Base-by-base conservation (phyloP, 2,797 vertebrate genomes). In the Sciaenops ocellatus region DNA sequence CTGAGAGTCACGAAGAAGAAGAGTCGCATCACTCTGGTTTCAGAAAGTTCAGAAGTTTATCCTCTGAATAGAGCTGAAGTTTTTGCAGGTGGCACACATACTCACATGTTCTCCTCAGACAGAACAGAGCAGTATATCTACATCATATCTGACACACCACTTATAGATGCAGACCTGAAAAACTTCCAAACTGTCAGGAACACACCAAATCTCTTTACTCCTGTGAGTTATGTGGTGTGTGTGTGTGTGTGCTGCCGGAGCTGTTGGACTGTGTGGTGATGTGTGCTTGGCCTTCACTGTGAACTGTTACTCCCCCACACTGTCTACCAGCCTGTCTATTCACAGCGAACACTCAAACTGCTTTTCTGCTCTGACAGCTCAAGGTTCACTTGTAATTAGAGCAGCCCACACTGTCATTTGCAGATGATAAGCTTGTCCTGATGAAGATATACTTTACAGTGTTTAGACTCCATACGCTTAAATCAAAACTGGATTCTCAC, bases 251-350 rank as follows among this genome's bases (percentile, higher is more conserved):
- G 46, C 1, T 65, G 18, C 5, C 22, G 17, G 52, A 57, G 67
- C 28, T 74, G 66, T 67, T 71, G 20, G 79, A 67, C 77, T 48
- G 38, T n/a, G 64, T 71, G 55, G 13, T 76, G 38, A 75, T 59
- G 71, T 73, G 42, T 71, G 70, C 57, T 26, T 30, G 47, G 46
- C 75, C 71, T 77, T 76, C 20, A 55, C 48, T 70, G 42, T 62
- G 75, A 74, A 60, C 52, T 15, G 44, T 47, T 56, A 54, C 86
- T 79, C 83, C 78, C 56, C 80, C 84, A 70, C 74, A 82, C 80
- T 26, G 78, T 83, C 77, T 70, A 60, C n/a, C 70, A 82, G 70
- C 55, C 38, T 13, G 74, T 75, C 69, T 72, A 24, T 67, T 71
- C 68, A 73, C 63, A 20, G n/a, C 17, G 6, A 78, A 57, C 0